Evolutionary conservation across 2,797 vertebrate species (phyloP).

Genomic region (Champsocephalus gunnari): DNA sequence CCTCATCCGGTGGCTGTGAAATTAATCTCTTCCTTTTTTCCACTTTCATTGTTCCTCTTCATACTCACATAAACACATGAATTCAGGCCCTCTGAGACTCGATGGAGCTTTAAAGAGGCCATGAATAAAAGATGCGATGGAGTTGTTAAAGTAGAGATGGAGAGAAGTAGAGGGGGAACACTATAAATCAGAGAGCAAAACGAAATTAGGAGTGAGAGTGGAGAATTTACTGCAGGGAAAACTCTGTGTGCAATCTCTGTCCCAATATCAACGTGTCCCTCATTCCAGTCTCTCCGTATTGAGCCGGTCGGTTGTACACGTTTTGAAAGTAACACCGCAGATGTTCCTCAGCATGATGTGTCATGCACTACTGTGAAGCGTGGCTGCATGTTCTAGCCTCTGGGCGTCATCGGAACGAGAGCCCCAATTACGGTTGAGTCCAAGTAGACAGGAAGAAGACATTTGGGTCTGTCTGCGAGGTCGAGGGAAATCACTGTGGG

Average conservation of each 20-base stretch:
- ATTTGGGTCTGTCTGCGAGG: conserved; percentile 13
- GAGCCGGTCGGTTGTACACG: not conserved
- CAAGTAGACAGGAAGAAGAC: conserved; percentile 45
- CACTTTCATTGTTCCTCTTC: not conserved
- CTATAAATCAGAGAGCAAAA: conserved; percentile 18
- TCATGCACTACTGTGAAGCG: not conserved
- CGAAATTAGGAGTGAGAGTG: not conserved
- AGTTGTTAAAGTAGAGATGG: conserved; percentile 18
- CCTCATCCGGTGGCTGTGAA: conserved; percentile 2
- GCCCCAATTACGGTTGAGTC: conserved; percentile 29
- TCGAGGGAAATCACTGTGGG: not conserved
- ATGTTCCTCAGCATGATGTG: conserved; percentile 8
- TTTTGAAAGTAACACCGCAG: conserved; percentile 1
- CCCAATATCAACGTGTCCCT: not conserved
- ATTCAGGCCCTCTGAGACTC: conserved; percentile 1
- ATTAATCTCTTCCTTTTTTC: not conserved
- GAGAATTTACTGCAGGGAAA: conserved; percentile 17
- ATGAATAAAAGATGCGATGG: conserved; percentile 54
- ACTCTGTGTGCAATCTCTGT: not conserved
- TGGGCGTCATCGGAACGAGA: conserved; percentile 11
- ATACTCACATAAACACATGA: not conserved
- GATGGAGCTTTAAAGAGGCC: conserved; percentile 20
- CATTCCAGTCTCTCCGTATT: not conserved
- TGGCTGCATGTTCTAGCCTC: not conserved
- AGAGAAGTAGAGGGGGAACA: conserved; percentile 1